Evolutionary conservation across 2,113 vertebrate species (phyloP), one percentile per base, ranked within the genome.

Genomic region (Callorhinus ursinus): DNA sequence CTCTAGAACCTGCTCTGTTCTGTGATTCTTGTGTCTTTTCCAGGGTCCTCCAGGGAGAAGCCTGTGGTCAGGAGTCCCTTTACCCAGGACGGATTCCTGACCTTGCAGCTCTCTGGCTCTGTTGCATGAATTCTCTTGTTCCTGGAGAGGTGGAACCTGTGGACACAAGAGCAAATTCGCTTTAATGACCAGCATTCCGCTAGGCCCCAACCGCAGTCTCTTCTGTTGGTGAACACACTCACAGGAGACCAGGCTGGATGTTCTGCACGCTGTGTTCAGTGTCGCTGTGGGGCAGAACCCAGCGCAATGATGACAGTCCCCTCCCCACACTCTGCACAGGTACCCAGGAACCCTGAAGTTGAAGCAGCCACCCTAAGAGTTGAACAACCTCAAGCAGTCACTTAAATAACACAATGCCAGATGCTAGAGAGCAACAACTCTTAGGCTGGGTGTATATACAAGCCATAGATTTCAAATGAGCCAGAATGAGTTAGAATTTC

Each of bases 91-190:
- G 22, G 77, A 57, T 4, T 59, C 88, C 71, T 91, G 69, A 8
- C 65, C n/a, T 24, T 22, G 94, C 5, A 53, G 39, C n/a, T 74
- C 84, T 72, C 55, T 74, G 39, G 67, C 28, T 18, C 39, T 7
- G 31, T 0, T 7, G 53, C 49, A 4, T 0, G 77, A 51, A 65
- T 22, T 51, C 7, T 81, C 39, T 85, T 0, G 5, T 12, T 95
- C 95, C 72, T 81, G 91, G 51, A 92, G 79, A 67, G 96, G 96
- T n/a, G 83, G 88, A 3, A 96, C 79, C 95, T 96, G 49, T 53
- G 28, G 76, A 42, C 22, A 51, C 83, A 46, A 74, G 71, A 88
- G 65, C 16, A 85, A 85, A 42, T 33, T 33, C 9, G 19, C 11
- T 36, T 67, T 14, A 80, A 33, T 0, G 1, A 57, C 13, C 19